Base-by-base conservation (phyloP, 2,888 invertebrate genomes). In the Deroplatys truncata region DNA sequence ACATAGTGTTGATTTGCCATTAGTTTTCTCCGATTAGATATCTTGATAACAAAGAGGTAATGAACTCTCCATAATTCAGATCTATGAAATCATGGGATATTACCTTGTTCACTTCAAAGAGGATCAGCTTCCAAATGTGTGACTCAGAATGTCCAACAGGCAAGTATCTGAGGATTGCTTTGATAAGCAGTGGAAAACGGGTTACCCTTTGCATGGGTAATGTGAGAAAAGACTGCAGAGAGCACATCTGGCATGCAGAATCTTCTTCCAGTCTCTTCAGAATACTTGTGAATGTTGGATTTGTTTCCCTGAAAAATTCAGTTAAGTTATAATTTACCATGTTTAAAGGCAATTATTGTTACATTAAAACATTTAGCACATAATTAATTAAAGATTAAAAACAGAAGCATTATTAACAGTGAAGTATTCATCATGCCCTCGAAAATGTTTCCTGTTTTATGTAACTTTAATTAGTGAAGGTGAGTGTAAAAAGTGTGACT, bases 101-200 rank as follows among this genome's bases (percentile, higher is more conserved):
- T 72, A 72, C 56, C 56, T 72, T 25, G 25, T 72, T 7, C 20
- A 86, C n/a, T 16, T 72, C 72, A 31, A 72, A 3, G 20, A 82
- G 86, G n/a, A n/a, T 10, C 20, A 25, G 7, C 28, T 28, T 29
- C 86, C 86, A 86, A n/a, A 29, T n/a, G 4, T 28, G 28, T n/a
- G 28, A 72, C n/a, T 86, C 86, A 25, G 29, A 7, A 9, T 28
- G 43, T 25, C 29, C n/a, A 1, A 29, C 29, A 56, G 87, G 88
- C 43, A 89, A 56, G 28, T 92, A 87, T 31, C 88, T 86, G 8
- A 91, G 82, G 28, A 95, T 94, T 82, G 95, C 95, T 92, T 95
- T 94, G 84, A 95, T 93, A 8, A 96, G 93, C 16, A 90, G 15
- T n/a, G 90, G 89, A 43, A 90, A 87, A 20, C 90, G 83, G 2